These are phyloP conservation scores for Neomorphus geoffroyi DNA, from an alignment of 2,797 vertebrate species.

Conservation along the genomic window DNA sequence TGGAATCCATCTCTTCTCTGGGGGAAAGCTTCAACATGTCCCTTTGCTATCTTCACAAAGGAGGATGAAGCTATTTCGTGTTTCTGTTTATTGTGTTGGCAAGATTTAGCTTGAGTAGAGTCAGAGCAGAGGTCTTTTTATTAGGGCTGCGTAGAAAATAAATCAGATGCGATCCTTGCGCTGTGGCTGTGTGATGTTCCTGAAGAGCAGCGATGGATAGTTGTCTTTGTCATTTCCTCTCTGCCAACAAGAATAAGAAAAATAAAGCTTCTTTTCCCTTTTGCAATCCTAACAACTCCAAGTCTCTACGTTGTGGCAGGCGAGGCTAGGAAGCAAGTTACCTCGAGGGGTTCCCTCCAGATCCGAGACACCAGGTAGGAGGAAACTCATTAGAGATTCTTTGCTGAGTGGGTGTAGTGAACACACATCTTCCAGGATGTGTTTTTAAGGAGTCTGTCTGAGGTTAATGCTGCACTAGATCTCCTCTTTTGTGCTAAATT, in stretches of 20 bases:
- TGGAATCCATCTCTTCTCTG: neutral
- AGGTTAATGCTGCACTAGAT: constrained; percentile 31
- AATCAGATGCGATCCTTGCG: neutral
- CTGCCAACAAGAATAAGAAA: neutral
- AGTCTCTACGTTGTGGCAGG: neutral
- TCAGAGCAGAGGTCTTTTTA: neutral
- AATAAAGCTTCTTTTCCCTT: neutral
- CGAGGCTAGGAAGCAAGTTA: neutral
- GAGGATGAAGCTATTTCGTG: neutral
- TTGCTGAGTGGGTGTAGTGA: constrained; percentile 18
- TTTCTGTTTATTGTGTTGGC: neutral
- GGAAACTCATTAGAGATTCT: neutral
- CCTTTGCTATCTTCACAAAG: neutral
- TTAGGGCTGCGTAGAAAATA: neutral
- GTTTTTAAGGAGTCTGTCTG: constrained; percentile 31
- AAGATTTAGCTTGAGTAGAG: neutral
- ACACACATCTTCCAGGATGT: constrained; percentile 4
- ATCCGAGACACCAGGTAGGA: neutral
- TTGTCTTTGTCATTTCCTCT: neutral
- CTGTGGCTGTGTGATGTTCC: neutral
- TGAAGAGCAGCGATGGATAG: neutral
- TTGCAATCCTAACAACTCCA: neutral
- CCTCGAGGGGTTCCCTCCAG: constrained; percentile 15
- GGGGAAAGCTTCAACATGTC: neutral
- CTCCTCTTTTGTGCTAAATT: constrained; percentile 28